A percentile compares a stretch with the other conserved stretches of the same genome.
Conservation (phyloP, 2,797 vertebrate genomes). For the Todus mexicanus region DNA sequence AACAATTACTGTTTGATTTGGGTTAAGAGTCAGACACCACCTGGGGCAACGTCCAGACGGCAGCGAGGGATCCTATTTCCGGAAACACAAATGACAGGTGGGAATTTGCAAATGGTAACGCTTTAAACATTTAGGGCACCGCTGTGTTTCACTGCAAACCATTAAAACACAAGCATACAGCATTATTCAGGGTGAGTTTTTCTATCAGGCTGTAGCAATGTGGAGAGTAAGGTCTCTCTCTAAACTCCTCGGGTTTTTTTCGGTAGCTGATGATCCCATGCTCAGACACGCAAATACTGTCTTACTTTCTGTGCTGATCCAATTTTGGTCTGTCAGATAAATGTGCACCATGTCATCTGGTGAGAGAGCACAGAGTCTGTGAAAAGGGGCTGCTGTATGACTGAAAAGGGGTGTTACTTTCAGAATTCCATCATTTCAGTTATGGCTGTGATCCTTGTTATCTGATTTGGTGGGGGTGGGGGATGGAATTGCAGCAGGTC, state of each 20-base stretch:
- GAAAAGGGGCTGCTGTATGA: not conserved
- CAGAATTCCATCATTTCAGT: not conserved
- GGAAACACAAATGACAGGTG: slow-evolving; percentile 27
- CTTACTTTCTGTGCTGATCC: not conserved
- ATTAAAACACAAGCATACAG: not conserved
- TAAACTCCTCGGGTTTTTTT: rapidly evolving
- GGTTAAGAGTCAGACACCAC: slow-evolving; percentile 60
- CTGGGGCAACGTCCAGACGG: slow-evolving; percentile 23
- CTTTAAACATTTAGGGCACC: not conserved
- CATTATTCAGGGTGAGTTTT: not conserved
- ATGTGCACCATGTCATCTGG: not conserved
- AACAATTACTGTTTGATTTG: slow-evolving; percentile 40
- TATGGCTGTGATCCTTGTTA: not conserved
- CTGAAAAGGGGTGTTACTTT: not conserved
- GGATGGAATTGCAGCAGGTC: not conserved
- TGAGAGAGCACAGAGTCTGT: not conserved
- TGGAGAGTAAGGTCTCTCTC: not conserved
- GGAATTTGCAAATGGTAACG: not conserved
- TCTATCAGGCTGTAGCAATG: not conserved
- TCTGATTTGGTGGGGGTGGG: rapidly evolving
- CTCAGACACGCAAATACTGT: not conserved
- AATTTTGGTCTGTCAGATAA: not conserved
- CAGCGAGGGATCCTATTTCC: not conserved
- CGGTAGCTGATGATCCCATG: not conserved
- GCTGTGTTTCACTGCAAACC: not conserved